Base-by-base conservation (phyloP, 2,888 invertebrate species). In the Lagria hirta region DNA sequence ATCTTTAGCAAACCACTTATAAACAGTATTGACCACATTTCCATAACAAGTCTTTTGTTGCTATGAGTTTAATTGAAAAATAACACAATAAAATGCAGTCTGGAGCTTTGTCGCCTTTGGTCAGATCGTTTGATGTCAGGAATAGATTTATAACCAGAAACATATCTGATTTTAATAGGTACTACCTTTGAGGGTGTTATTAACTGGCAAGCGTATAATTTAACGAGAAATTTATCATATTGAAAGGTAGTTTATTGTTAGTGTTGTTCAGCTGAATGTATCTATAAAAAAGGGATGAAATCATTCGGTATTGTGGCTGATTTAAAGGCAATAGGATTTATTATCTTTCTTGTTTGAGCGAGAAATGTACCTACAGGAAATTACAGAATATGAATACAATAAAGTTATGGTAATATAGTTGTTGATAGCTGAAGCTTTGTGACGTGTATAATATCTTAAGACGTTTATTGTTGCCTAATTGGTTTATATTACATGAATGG, bases 381-480 rank as follows among this genome's bases (percentile, higher is more conserved):
- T 28, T 37, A 37, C 8, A 7, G 20, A 21, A n/a, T 11, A 12
- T 18, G 21, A 30, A 30, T 30, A 15, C 30, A 14, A 20, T 30
- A 18, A 30, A 13, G 12, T 30, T 30, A 8, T 33, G 2, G 15
- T 14, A 33, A 33, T 24, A 13, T 13, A 22, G 18, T 27, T 4
- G 17, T 10, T 37, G 28, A 18, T 23, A 16, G 16, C 12, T 26
- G 16, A 26, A 23, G 7, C 4, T 14, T 4, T 20, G 27, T 17
- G 7, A 27, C 37, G 21, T 27, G 23, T 14, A 30, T 38, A 28
- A 38, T 23, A 16, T 21, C 23, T 22, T 14, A 3, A 17, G 38
- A 30, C 38, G 13, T 38, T 38, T 38, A 38, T 30, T 38, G 29
- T n/a, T n/a, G n/a, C n/a, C n/a, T n/a, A n/a, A n/a, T n/a, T n/a